Evolutionary conservation across 2,113 vertebrate species (phyloP).

Genomic region (Taxidea taxus): DNA sequence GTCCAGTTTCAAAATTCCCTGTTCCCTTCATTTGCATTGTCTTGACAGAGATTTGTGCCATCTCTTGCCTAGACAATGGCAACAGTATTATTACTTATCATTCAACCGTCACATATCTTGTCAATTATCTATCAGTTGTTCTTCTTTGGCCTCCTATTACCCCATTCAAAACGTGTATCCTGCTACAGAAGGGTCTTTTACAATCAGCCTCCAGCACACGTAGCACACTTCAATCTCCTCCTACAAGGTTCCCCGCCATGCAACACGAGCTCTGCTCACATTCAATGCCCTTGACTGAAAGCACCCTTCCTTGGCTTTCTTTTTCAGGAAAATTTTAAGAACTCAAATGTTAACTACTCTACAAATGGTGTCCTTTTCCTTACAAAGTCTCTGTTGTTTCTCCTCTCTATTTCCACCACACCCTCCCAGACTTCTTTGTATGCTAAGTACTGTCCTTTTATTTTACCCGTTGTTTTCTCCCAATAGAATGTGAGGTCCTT

Average conservation of each 20-base stretch:
- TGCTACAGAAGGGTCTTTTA: not conserved
- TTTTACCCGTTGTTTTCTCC: not conserved
- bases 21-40: not conserved
- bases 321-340: conserved; percentile 10
- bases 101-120: not conserved
- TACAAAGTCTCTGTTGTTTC: not conserved
- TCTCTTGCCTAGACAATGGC: not conserved
- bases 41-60: not conserved
- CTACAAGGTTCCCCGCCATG: not conserved
- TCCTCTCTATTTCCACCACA: not conserved
- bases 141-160: not conserved
- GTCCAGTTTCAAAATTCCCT: not conserved
- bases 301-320: not conserved
- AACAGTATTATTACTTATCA: not conserved
- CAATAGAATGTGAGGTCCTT: not conserved
- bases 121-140: not conserved
- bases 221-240: not conserved
- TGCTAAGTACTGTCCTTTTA: not conserved
- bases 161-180: not conserved
- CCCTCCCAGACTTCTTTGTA: not conserved
- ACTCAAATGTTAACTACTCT: not conserved
- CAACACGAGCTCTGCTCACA: not conserved
- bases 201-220: not conserved
- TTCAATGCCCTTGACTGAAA: not conserved
- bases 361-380: not conserved